Percentiles rank a stretch among this genome's conserved stretches.
Conservation (phyloP, 2,113 vertebrate species). For the Crotalus horridus region DNA sequence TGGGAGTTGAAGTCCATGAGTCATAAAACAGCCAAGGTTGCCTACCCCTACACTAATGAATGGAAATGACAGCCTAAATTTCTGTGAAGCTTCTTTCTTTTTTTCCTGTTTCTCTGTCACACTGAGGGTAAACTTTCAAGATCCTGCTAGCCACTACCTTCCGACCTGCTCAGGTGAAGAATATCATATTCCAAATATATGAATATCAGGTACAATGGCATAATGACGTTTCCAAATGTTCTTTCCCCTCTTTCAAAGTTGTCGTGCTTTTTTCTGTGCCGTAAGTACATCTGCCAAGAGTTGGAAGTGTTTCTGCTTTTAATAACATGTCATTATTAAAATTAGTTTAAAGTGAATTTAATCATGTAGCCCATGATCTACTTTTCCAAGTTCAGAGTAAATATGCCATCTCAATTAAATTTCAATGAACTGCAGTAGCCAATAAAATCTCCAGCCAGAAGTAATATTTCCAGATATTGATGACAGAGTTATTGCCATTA, state of each 20-base stretch:
- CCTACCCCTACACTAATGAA: not conserved
- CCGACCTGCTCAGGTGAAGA: slow-evolving; percentile 66
- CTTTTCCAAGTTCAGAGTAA: slow-evolving; percentile 62
- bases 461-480: slow-evolving; percentile 60
- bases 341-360: slow-evolving; percentile 65
- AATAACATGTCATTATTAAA: slow-evolving; percentile 60
- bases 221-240: slow-evolving; percentile 62
- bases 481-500: slow-evolving; percentile 51
- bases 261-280: slow-evolving; percentile 34
- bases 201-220: slow-evolving; percentile 42
- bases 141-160: slow-evolving; percentile 61
- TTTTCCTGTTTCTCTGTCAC: slow-evolving; percentile 51
- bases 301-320: slow-evolving; percentile 58
- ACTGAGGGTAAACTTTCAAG: slow-evolving; percentile 65
- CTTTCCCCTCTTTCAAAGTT: slow-evolving; percentile 64
- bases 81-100: not conserved
- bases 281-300: slow-evolving; percentile 44
- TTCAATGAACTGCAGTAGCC: slow-evolving; percentile 62
- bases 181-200: slow-evolving; percentile 52
- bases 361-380: slow-evolving; percentile 52
- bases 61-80: slow-evolving; percentile 59
- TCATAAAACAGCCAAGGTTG: too few species aligned
- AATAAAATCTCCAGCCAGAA: slow-evolving; percentile 57
- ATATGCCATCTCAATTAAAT: slow-evolving; percentile 63
- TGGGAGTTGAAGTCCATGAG: too few species aligned